Evolutionary conservation across 2,797 vertebrate species (phyloP), one percentile per base, ranked within the genome.

Genomic region (Myripristis murdjan): DNA sequence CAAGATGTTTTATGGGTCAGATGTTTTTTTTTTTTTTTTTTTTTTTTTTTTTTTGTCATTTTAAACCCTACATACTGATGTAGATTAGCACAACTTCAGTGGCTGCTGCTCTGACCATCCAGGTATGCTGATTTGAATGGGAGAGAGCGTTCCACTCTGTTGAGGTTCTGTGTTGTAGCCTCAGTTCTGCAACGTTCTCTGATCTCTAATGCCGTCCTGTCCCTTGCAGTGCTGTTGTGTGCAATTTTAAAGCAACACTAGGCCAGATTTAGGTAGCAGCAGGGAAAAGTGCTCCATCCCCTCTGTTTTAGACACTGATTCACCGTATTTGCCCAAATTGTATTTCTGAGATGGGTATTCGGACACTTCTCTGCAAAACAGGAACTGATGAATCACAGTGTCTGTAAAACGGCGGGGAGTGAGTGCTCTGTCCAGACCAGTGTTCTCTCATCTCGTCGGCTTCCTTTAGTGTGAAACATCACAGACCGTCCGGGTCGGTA

Each of bases 301-400:
- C 9, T 12, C 47, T 35, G 11, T 10, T 35, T 35, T 9, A 14
- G 18, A 22, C 48, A 53, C 26, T 0, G 12, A 4, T 51, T 61
- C 51, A 12, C 51, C 55, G 35, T 37, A 1, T 28, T 44, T n/a
- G 12, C 41, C 0, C 33, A 6, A 35, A 7, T 11, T 9, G 33
- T 10, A 8, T 7, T 35, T 10, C 35, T 6, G 33, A 10, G 33
- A 9, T 11, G 8, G 33, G 10, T 35, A 7, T 35, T 4, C 7
- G 10, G 49, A 4, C 53, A 33, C 10, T 28, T 5, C 2, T 20
- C 16, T 4, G 18, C 48, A 54, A 54, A 18, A 60, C 64, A 54
- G 61, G 55, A 78, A 44, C 20, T 26, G 12, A 43, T 41, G 43
- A 62, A 43, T 15, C 16, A 43, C 16, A 26, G 54, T 31, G 28